Evolutionary conservation across 64 coral and sea anemone species (phyloP), one percentile per base, ranked within the genome.

Genomic region (Trachythela sp.): DNA sequence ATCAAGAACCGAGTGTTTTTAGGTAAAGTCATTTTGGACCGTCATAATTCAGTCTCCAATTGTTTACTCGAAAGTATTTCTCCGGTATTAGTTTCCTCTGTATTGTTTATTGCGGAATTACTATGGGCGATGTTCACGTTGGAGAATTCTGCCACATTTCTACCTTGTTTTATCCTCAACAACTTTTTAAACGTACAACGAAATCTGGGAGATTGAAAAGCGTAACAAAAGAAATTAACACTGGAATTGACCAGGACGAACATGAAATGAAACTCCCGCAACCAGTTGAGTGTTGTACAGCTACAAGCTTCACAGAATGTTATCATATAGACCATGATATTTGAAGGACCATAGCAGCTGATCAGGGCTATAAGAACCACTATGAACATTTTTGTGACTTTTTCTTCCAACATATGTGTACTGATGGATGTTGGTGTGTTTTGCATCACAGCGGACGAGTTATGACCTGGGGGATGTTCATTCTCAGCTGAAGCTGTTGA

Each of bases 251-350:
- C 70, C 42, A 94, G 39, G 13, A 94, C 88, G 27, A 97, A 88
- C 34, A 90, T 30, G 72, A 94, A 94, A 30, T 97, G 93, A 15
- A 97, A 26, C 83, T 97, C 95, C 2, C 95, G 91, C 36, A 94
- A 91, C 95, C 95, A 97, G 39, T 97, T 89, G 31, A 97, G 92
- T 14, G 56, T 48, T 2, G 84, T 87, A n/a, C 95, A 97, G 31
- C 91, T 94, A 17, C 95, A 97, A 8, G 22, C 40, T 50, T 54
- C 76, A 39, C 95, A 97, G 36, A 92, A 97, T 48, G 91, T 97
- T 59, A 97, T 94, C 1, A 97, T 24, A 42, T 94, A 94, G 8
- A 94, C 94, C 20, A 97, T 27, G 15, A 90, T 13, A 32, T 76
- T 52, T 9, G 95, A 94, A 0, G 95, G 95, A 13, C 91, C 31